Base-by-base conservation (phyloP, 2,888 invertebrate genomes). In the Zygothrica quintamaculata region DNA sequence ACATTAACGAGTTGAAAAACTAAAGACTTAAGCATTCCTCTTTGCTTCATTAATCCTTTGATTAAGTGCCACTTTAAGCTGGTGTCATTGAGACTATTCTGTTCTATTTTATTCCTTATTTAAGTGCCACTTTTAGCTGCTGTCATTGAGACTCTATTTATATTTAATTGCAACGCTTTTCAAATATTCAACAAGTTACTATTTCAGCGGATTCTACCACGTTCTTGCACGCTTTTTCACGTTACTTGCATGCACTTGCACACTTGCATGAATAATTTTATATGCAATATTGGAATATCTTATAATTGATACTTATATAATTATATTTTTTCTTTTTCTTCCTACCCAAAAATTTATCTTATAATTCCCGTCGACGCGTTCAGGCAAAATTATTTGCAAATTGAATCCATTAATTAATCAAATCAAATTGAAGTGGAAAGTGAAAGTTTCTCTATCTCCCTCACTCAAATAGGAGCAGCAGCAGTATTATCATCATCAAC, bases 211-310 rank as follows among this genome's bases (percentile, higher is more conserved):
- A n/a, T n/a, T n/a, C n/a, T n/a, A 12, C 36, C 16, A 47, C 33
- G 26, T 42, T 62, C n/a, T n/a, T 39, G n/a, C n/a, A n/a, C n/a
- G n/a, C n/a, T n/a, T n/a, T n/a, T n/a, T n/a, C n/a, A n/a, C n/a
- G n/a, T n/a, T n/a, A n/a, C n/a, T n/a, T n/a, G n/a, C n/a, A n/a
- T n/a, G n/a, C n/a, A n/a, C n/a, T n/a, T 56, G 74, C 65, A 69
- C 60, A 64, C 59, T 37, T 68, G 75, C 75, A 72, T 75, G 78
- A 51, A 51, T 52, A 37, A 56, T 39, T 26, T 29, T 59, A 53
- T 61, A 26, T 40, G 31, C 16, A 16, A 51, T 55, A 42, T 36
- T 43, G 37, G 52, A 51, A 61, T 52, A 37, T 39, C 47, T 42
- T 33, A 69, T 70, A 64, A 62, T 56, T 76, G 25, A 66, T 42